Evolutionary conservation across 2,797 vertebrate genomes (phyloP).

Genomic region (Halcyon badia): DNA sequence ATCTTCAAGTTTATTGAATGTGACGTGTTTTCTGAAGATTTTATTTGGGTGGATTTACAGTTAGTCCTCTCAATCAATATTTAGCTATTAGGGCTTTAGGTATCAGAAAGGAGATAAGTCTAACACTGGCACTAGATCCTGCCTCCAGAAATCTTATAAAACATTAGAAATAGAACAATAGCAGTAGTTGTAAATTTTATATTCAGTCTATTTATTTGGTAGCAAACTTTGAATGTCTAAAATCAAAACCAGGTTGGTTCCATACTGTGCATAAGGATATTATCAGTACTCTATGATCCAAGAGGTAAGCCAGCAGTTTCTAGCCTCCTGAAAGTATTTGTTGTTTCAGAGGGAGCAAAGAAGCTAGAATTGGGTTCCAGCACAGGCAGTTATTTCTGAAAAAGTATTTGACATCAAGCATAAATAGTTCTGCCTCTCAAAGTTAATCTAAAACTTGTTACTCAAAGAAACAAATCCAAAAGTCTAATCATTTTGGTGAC

Average conservation of each 20-base stretch:
- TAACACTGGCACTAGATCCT: neutral
- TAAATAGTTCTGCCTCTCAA: neutral
- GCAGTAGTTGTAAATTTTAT: neutral
- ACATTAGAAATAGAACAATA: neutral
- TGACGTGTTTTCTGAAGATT: neutral
- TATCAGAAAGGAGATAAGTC: neutral
- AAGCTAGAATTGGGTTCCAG: rapidly evolving
- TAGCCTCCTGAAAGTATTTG: neutral
- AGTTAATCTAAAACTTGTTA: neutral
- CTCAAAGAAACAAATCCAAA: neutral
- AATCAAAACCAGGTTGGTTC: neutral
- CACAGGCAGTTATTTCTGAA: neutral
- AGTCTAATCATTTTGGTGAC: neutral
- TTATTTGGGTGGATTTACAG: neutral
- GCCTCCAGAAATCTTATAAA: neutral
- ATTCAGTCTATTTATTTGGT: neutral
- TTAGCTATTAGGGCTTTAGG: neutral
- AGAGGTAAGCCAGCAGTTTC: neutral
- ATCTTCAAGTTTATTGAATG: neutral
- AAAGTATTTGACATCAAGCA: neutral
- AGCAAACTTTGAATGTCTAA: neutral
- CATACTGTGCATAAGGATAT: neutral
- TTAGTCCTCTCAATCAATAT: neutral
- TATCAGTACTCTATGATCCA: neutral
- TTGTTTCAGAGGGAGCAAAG: neutral